Conservation (phyloP, 2,113 vertebrate genomes). For the Speoplatyrhinus poulsoni region DNA sequence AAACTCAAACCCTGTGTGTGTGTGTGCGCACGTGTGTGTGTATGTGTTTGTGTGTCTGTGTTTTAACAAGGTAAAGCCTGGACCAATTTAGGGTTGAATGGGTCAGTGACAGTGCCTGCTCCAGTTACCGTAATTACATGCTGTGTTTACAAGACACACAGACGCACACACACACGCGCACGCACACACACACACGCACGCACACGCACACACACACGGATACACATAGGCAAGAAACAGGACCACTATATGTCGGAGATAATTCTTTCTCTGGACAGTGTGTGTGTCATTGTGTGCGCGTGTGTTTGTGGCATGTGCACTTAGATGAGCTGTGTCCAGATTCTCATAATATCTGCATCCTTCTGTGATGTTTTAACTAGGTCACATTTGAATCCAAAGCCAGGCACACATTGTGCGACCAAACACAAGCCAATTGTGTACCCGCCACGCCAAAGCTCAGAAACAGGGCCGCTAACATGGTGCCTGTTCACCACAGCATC, state of each 20-base stretch:
- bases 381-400: no score
- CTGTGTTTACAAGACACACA: not conserved
- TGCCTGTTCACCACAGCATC: no score
- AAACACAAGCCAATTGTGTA: no score
- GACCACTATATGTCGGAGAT: not conserved
- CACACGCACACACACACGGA: not conserved
- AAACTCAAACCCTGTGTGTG: not conserved
- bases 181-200: not conserved
- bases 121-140: conserved; percentile 5
- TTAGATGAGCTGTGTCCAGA: not conserved
- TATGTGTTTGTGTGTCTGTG: not conserved
- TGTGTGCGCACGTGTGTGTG: not conserved
- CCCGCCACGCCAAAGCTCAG: no score
- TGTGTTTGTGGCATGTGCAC: no score
- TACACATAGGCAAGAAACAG: not conserved
- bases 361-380: not conserved
- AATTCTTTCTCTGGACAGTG: not conserved
- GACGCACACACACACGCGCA: not conserved
- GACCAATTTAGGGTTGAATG: not conserved
- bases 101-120: conserved; percentile 1
- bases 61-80: not conserved
- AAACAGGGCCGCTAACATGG: no score
- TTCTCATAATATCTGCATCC: not conserved
- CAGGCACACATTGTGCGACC: no score
- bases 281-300: not conserved